Conservation (phyloP, 2,888 invertebrate genomes). For the Synanthedon tipuliformis region DNA sequence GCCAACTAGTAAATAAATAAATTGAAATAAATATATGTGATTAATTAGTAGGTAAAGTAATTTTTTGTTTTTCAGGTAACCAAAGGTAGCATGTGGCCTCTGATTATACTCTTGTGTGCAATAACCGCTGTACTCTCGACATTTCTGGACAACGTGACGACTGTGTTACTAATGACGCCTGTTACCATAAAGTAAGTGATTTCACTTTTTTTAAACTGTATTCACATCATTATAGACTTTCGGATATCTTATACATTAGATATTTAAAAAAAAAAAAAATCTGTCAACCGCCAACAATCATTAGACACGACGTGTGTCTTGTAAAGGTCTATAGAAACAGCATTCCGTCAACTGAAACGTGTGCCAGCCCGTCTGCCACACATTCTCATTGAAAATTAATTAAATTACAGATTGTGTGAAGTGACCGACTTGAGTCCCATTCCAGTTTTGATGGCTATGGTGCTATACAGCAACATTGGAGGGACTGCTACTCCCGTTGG, state of each 20-base stretch:
- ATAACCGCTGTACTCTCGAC: constrained; percentile 85
- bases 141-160: constrained; percentile 90
- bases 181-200: constrained; percentile 80
- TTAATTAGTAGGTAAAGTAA: neutral
- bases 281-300: neutral
- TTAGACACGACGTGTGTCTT: too few relatives aligned
- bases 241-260: too few relatives aligned
- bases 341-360: neutral
- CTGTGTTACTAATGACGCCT: constrained; percentile 87
- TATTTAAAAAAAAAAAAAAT: too few relatives aligned
- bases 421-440: constrained; percentile 89
- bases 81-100: constrained; percentile 85
- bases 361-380: constrained; percentile 7
- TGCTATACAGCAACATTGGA: constrained; percentile 90
- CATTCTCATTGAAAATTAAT: too few relatives aligned
- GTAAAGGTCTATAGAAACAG: too few relatives aligned
- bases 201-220: too few relatives aligned
- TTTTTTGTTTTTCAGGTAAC: constrained; percentile 71
- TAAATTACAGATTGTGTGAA: constrained; percentile 78
- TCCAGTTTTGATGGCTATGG: constrained; percentile 86
- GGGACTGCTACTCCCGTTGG: constrained; percentile 92
- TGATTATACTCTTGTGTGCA: constrained; percentile 81
- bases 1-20: too few relatives aligned
- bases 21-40: neutral
- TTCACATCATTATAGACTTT: too few relatives aligned